Percentiles rank a stretch among this genome's conserved stretches.
Conservation (phyloP, 2,888 invertebrate species). For the Cephonodes hylas region DNA sequence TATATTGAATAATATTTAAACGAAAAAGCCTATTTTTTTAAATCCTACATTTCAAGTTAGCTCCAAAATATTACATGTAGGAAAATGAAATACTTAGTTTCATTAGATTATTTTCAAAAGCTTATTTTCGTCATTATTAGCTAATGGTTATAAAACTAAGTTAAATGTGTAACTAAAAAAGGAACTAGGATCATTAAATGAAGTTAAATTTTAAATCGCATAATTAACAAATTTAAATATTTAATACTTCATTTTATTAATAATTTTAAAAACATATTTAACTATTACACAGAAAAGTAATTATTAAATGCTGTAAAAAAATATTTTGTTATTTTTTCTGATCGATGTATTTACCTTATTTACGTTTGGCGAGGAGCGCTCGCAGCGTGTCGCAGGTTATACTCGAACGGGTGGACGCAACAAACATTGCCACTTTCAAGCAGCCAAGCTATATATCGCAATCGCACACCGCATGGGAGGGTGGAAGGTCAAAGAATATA, state of each 20-base stretch:
- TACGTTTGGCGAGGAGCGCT: not conserved
- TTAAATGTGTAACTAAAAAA: not conserved
- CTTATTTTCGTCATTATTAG: too few species aligned
- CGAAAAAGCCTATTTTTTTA: too few species aligned
- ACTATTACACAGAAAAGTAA: not conserved
- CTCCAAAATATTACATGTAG: too few species aligned
- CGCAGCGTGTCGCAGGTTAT: conserved; percentile 14
- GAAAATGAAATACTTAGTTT: too few species aligned
- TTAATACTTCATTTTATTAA: not conserved
- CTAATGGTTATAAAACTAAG: not conserved
- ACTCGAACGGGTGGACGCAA: conserved; percentile 47
- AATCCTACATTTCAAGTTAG: too few species aligned
- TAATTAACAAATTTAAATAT: not conserved
- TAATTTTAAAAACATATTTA: too few species aligned
- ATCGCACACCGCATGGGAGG: conserved; percentile 48
- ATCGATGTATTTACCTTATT: not conserved
- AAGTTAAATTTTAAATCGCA: not conserved
- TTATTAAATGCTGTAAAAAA: not conserved
- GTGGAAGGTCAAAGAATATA: conserved; percentile 48
- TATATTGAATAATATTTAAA: too few species aligned
- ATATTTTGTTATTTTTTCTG: not conserved
- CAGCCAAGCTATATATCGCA: conserved; percentile 50
- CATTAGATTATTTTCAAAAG: too few species aligned
- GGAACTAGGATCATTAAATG: too few species aligned
- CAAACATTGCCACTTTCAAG: conserved; percentile 35